phyloP scores from a whole-genome alignment of 2,888 invertebrate species.

The Dryadula phaetusa region DNA sequence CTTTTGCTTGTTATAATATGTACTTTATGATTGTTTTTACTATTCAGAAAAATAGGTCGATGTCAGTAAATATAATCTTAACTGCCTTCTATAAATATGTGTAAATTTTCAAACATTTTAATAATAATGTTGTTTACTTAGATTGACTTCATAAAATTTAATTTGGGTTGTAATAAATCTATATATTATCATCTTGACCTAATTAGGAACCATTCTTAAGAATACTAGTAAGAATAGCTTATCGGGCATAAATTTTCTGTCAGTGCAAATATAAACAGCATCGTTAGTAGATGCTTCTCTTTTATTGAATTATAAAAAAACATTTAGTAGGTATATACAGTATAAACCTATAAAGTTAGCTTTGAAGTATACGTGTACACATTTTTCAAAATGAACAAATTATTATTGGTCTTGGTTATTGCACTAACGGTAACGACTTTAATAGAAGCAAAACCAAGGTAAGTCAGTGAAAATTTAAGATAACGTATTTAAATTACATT shows the following conservation, averaged over 20 bases:
- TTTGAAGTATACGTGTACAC: not conserved
- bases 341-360: not conserved
- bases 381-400: conserved; percentile 29
- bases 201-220: conserved; percentile 22
- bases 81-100: not conserved
- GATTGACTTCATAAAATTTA: not conserved
- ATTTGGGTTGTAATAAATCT: conserved; percentile 19
- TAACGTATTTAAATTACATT: no score
- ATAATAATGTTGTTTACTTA: conserved; percentile 11
- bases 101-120: conserved; percentile 4
- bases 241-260: conserved; percentile 31
- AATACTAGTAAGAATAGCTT: conserved; percentile 26
- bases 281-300: conserved; percentile 7
- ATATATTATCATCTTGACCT: conserved; percentile 28
- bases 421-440: conserved; percentile 27
- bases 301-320: not conserved
- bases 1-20: conserved; percentile 8
- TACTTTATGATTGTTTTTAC: conserved; percentile 3
- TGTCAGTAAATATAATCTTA: not conserved
- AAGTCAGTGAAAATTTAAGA: conserved; percentile 6
- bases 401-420: conserved; percentile 26
- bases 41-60: not conserved
- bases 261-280: conserved; percentile 31
- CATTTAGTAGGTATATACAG: not conserved
- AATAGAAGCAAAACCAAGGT: conserved; percentile 33